phyloP scores from a whole-genome alignment of 1,140 invertebrate species.

The Diorhabda sublineata region DNA sequence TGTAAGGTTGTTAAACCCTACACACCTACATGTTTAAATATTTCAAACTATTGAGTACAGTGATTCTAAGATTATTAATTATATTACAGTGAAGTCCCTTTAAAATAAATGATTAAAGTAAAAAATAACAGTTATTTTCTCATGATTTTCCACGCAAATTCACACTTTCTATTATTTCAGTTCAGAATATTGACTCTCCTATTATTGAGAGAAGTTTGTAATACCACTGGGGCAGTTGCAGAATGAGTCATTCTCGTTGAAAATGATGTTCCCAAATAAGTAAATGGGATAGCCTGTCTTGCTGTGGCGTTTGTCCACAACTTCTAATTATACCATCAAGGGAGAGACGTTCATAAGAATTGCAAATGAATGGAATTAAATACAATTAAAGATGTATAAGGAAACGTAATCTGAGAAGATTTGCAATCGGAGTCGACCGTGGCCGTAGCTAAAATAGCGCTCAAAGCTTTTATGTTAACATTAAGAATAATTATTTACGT shows the following conservation, averaged over 20 bases:
- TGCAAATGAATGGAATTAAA: conserved; percentile 20
- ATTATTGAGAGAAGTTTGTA: no score
- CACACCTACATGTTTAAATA: no score
- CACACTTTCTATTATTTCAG: no score
- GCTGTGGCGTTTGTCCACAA: conserved; percentile 20
- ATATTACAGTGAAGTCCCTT: no score
- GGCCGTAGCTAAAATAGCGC: neutral
- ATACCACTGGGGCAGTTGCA: no score
- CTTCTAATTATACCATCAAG: conserved; percentile 31
- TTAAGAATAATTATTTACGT: neutral
- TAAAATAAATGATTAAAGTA: no score
- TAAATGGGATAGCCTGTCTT: conserved; percentile 30
- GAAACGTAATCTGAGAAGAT: conserved; percentile 12
- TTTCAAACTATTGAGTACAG: no score
- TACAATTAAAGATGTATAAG: conserved; percentile 24
- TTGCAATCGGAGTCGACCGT: neutral
- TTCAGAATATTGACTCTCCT: no score
- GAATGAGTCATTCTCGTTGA: neutral
- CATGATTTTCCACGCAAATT: no score
- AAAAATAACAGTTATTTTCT: no score
- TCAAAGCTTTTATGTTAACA: neutral
- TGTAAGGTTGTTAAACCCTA: no score
- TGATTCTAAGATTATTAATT: no score
- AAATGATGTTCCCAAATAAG: conserved; percentile 31
- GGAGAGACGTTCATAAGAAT: conserved; percentile 25